Evolutionary conservation across 2,888 invertebrate genomes (phyloP).

Genomic region (Lasioglossum villosulum): DNA sequence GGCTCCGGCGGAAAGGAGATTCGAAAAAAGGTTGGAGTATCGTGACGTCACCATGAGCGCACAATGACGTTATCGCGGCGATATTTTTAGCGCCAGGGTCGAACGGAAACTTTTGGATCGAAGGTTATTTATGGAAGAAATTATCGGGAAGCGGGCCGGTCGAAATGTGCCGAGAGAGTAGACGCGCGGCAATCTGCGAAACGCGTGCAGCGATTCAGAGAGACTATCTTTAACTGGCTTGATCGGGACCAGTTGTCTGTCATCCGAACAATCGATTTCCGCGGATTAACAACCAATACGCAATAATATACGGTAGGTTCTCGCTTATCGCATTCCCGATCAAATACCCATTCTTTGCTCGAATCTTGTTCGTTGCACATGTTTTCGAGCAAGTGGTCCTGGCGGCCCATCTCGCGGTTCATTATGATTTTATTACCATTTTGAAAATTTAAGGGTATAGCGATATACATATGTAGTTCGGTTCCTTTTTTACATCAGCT

Average conservation of each 20-base stretch:
- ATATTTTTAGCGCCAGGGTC: background rate
- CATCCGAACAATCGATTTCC: slow-evolving; percentile 13
- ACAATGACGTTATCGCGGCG: background rate
- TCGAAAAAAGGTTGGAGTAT: background rate
- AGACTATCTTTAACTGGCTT: slow-evolving; percentile 44
- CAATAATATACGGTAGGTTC: too few relatives aligned
- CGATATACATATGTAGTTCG: too few relatives aligned
- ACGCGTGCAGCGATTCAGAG: slow-evolving; percentile 46
- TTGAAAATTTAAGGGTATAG: too few relatives aligned
- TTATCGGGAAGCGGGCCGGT: slow-evolving; percentile 26
- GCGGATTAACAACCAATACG: background rate
- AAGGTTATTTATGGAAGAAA: slow-evolving; percentile 50
- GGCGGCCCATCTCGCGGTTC: too few relatives aligned
- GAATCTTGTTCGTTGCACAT: too few relatives aligned
- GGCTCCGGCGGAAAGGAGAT: background rate
- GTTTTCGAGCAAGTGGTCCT: too few relatives aligned
- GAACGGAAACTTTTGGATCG: slow-evolving; percentile 24
- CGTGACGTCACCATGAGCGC: background rate
- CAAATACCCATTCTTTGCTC: too few relatives aligned
- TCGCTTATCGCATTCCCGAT: too few relatives aligned
- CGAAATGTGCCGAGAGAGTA: slow-evolving; percentile 3
- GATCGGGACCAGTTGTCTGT: slow-evolving; percentile 24
- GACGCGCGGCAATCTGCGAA: slow-evolving; percentile 42
- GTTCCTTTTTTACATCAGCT: too few relatives aligned
- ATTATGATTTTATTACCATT: too few relatives aligned